These are phyloP conservation scores for Megalops atlanticus DNA, from an alignment of 2,113 vertebrate genomes.

Conservation along the genomic window DNA sequence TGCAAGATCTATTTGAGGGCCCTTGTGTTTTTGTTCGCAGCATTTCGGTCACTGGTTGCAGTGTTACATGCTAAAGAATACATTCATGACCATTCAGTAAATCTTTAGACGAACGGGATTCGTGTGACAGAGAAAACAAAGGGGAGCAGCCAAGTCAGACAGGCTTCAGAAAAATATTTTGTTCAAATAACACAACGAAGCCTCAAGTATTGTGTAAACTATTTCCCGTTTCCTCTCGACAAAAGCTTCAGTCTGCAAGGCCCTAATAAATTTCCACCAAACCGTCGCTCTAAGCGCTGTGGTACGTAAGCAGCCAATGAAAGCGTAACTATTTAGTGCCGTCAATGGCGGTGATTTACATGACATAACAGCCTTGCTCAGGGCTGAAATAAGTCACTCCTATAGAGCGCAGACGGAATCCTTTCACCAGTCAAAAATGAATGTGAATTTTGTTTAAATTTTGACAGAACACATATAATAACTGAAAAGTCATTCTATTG, in stretches of 20 bases:
- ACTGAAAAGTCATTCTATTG: neutral
- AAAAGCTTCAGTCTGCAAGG: slow-evolving; percentile 36
- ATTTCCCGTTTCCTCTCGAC: slow-evolving; percentile 40
- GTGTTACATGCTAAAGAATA: too few relatives aligned
- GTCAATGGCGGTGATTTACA: slow-evolving; percentile 35
- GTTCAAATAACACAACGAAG: neutral
- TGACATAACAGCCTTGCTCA: neutral
- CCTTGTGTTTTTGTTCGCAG: too few relatives aligned
- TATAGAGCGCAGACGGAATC: neutral
- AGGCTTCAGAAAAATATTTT: neutral
- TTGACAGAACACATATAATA: neutral
- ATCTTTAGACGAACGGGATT: neutral
- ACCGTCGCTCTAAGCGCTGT: slow-evolving; percentile 11
- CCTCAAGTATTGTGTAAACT: slow-evolving; percentile 19
- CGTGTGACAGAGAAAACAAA: neutral
- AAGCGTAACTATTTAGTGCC: slow-evolving; percentile 50
- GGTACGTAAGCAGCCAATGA: slow-evolving; percentile 40
- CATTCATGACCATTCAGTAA: neutral
- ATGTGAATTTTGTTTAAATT: neutral
- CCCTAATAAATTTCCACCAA: slow-evolving; percentile 35
- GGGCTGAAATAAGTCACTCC: neutral
- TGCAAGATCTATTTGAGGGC: too few relatives aligned
- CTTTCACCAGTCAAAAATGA: neutral
- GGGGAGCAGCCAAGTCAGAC: neutral
- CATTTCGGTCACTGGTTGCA: too few relatives aligned